phyloP scores from a whole-genome alignment of 2,888 invertebrate species.

The Agriotes lineatus region DNA sequence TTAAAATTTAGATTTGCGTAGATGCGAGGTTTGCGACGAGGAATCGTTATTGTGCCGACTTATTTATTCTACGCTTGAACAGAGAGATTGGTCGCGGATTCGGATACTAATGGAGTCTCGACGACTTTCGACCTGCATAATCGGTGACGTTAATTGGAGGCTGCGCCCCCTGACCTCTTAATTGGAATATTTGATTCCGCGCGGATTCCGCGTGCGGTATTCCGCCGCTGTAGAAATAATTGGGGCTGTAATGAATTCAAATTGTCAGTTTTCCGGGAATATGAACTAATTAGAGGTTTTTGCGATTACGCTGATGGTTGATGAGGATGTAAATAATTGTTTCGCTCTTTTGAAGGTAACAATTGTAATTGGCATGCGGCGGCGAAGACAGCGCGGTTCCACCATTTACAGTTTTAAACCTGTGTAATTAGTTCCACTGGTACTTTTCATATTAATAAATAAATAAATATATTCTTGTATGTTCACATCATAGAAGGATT shows the following conservation, averaged over 20 bases:
- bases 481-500: no score
- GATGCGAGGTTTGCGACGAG: not conserved
- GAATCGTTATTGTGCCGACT: not conserved
- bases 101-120: no score
- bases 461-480: no score
- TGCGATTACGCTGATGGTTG: not conserved
- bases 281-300: not conserved
- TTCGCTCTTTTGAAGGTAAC: not conserved
- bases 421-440: not conserved
- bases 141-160: no score
- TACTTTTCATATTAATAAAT: no score
- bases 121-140: not conserved
- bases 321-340: slow-evolving; percentile 1
- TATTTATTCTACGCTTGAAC: not conserved
- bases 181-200: no score
- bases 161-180: no score
- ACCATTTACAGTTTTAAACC: not conserved
- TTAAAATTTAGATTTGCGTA: not conserved
- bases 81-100: not conserved
- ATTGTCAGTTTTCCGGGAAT: not conserved
- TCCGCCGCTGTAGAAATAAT: no score
- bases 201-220: no score
- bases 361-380: no score
- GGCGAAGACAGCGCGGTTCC: no score
- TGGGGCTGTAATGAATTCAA: not conserved